Percentiles rank a stretch among this genome's conserved stretches.
These are phyloP conservation scores for Hyla sarda DNA, from an alignment of 2,113 vertebrate genomes.

Conservation along the genomic window DNA sequence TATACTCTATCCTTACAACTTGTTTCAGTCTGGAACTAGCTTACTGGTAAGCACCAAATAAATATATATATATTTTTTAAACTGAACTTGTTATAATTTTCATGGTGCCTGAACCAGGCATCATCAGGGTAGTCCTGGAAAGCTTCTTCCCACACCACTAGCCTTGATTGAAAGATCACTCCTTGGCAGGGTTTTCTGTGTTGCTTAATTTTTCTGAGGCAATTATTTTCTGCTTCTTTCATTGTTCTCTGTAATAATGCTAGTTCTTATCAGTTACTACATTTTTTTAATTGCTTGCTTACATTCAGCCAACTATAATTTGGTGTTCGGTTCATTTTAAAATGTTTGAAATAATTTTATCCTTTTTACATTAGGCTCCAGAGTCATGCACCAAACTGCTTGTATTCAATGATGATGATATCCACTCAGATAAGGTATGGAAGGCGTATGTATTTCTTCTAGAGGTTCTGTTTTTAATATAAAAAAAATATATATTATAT, in stretches of 20 bases:
- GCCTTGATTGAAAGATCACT: too few relatives aligned
- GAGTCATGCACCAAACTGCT: constrained; percentile 76
- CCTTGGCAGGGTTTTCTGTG: too few relatives aligned
- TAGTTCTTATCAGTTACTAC: neutral
- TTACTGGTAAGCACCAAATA: constrained; percentile 81
- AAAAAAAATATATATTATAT: too few relatives aligned
- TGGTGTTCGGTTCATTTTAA: neutral
- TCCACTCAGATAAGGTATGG: constrained; percentile 72
- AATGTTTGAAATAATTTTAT: neutral
- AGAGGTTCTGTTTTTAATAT: too few relatives aligned
- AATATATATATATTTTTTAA: too few relatives aligned
- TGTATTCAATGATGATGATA: constrained; percentile 73
- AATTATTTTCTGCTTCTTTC: neutral
- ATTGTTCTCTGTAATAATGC: neutral
- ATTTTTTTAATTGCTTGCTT: neutral
- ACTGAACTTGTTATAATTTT: too few relatives aligned
- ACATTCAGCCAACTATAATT: neutral
- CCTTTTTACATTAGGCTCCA: constrained; percentile 67
- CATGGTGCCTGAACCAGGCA: too few relatives aligned
- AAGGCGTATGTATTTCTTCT: neutral
- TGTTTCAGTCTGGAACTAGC: constrained; percentile 91
- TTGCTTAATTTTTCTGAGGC: too few relatives aligned
- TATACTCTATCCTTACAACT: constrained; percentile 93
- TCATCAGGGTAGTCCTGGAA: too few relatives aligned
- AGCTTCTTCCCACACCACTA: too few relatives aligned